Evolutionary conservation across 2,797 vertebrate genomes (phyloP), one percentile per base, ranked within the genome.

Genomic region (Cuniculus paca): DNA sequence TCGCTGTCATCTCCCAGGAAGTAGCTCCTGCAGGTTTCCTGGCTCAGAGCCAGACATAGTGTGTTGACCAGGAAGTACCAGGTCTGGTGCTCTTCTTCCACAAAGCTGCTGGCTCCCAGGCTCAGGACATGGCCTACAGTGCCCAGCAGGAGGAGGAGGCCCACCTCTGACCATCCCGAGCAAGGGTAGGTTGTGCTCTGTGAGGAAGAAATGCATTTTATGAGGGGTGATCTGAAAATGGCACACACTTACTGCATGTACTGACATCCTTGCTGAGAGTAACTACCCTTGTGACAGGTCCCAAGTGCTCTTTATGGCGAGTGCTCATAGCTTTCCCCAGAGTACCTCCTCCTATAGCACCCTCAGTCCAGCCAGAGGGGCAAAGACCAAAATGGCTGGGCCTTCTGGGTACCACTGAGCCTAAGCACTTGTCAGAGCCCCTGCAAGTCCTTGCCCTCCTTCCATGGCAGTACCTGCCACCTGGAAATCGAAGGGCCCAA

Each of bases 41-140:
- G 99, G 98, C 99, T 99, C 94, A 99, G 91, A 34, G 98, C 98
- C 92, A 99, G 98, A 98, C 99, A 99, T 91, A 99, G 99, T 0
- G 99, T 99, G 98, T 98, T 99, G 97, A 99, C 97, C 81, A 99
- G 98, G 96, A 99, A 99, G 98, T 99, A 99, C 99, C 99, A 99
- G 28, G 99, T 99, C 97, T 99, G 99, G 97, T 99, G 99, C 94
- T 99, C 99, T 93, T 99, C 99, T 98, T 99, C 99, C 5, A 99
- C 98, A 13, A 99, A 99, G 98, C 99, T 99, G 98, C 99, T 99
- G 80, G 99, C 98, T 0, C 99, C 99, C 98, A 99, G 98, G 97
- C 99, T 99, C 95, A 99, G 97, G 48, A 99, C 99, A 94, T 99
- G 99, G 91, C 99, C 99, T 26, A 98, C 1, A 0, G 99, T 99